Evolutionary conservation across 2,888 invertebrate species (phyloP), one percentile per base, ranked within the genome.

Genomic region (Gnatocerus cornutus): DNA sequence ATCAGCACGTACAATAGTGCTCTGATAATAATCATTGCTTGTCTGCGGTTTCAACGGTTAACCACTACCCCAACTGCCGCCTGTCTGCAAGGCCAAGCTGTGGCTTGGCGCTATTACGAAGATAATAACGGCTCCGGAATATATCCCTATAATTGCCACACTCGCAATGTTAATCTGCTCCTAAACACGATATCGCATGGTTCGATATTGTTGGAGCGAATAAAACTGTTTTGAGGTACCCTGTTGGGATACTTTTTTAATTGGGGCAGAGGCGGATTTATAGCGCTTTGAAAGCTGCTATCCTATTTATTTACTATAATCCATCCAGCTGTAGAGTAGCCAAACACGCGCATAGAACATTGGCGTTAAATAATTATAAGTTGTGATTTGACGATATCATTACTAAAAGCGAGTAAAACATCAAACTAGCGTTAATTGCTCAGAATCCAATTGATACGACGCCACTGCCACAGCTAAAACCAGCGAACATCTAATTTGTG

Each of bases 111-210:
- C 77, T 71, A 76, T 76, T 76, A 79, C 77, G 74, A 72, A 80
- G 80, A 80, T 80, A 81, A 81, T 81, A 80, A 80, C 78, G 76
- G 78, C 77, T 77, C 76, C 75, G 73, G 78, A 77, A 77, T 77
- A 77, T 80, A 80, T 81, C 80, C 80, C 78, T 77, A 78, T 81
- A 81, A 81, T 81, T 81, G 81, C 79, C 74, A 73, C 76, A 75
- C 76, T 78, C 73, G 76, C 78, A 74, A 75, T 76, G 74, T 76
- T 76, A 76, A 77, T 76, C 76, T 75, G 73, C 74, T 73, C 48
- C 75, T 72, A 72, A 74, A 74, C 74, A 74, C 71, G 73, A 76
- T 72, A 72, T 73, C 71, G 59, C 68, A 70, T 68, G 66, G 62
- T 73, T 66, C 52, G 73, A 72, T 75, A 71, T 69, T 73, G 72